Percentiles rank a stretch among this genome's conserved stretches.
phyloP scores from a whole-genome alignment of 2,113 vertebrate genomes.

The Syrmaticus mikado region DNA sequence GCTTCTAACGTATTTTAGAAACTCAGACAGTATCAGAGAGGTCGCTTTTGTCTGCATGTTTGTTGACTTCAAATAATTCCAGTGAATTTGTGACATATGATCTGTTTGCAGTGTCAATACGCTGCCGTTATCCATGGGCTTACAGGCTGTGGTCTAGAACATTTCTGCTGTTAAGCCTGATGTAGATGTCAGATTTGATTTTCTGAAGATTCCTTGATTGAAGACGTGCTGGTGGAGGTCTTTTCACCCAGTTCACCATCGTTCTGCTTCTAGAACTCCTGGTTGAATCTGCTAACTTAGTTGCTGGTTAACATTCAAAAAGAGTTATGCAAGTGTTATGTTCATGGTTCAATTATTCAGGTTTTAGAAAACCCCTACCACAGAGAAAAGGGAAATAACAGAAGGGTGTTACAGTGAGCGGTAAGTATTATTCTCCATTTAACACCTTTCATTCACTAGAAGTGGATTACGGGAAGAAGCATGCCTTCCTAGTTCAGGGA shows the following conservation, averaged over 20 bases:
- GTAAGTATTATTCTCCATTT: not conserved
- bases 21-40: not conserved
- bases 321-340: not conserved
- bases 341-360: not conserved
- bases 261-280: not conserved
- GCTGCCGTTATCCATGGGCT: not conserved
- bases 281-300: not conserved
- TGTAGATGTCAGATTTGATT: not conserved
- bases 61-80: not conserved
- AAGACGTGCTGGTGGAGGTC: not conserved
- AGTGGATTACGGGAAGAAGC: not conserved
- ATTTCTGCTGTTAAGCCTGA: not conserved
- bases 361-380: not conserved
- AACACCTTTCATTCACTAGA: not conserved
- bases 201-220: not conserved
- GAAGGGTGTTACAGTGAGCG: not conserved
- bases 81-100: not conserved
- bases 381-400: not conserved
- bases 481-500: not conserved
- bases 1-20: not conserved
- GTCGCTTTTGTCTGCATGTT: not conserved
- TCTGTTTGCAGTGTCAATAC: not conserved
- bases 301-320: not conserved
- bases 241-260: not conserved
- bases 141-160: rapidly evolving